Evolutionary conservation across 2,888 invertebrate species (phyloP), one percentile per base, ranked within the genome.

Genomic region (Coecobrya sp.): DNA sequence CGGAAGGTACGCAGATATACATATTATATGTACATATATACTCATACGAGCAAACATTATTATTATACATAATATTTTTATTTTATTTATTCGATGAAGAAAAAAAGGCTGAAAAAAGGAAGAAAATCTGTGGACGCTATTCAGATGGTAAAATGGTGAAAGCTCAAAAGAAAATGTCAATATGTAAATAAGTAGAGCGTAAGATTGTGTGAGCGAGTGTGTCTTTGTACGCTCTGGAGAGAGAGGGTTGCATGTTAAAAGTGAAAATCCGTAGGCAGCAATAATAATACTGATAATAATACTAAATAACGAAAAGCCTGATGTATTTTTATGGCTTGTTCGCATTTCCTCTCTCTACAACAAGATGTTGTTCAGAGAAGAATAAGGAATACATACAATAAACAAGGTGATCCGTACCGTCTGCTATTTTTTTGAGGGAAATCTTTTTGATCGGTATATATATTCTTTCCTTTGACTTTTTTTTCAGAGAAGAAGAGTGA

Each of bases 371-470:
- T n/a, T n/a, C 36, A 36, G 36, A 81, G 30, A 25, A 59, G 59
- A 27, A 59, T 49, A 76, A 36, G 68, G 45, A 76, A 81, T 13
- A 65, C 65, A 22, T 76, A 27, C 22, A 68, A 70, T 89, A 89
- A 89, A 89, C 82, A 82, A 89, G 89, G 89, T 89, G 89, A 89
- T 89, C 89, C 89, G 68, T 82, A 55, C 79, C 65, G 62, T 88
- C 79, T 88, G 88, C n/a, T n/a, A n/a, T n/a, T 79, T 81, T 79
- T 76, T 55, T 59, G 1, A 27, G 10, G 36, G 30, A 59, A 82
- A n/a, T 36, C 27, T 59, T 82, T 82, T 59, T 76, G 55, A 62
- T 87, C 79, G 85, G 27, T 36, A 62, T 30, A 1, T 36, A 62
- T 30, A 1, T 59, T 62, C 45, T 87, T 36, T 10, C 30, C 49